phyloP scores from a whole-genome alignment of 2,888 invertebrate genomes.

The Oscheius sp. region DNA sequence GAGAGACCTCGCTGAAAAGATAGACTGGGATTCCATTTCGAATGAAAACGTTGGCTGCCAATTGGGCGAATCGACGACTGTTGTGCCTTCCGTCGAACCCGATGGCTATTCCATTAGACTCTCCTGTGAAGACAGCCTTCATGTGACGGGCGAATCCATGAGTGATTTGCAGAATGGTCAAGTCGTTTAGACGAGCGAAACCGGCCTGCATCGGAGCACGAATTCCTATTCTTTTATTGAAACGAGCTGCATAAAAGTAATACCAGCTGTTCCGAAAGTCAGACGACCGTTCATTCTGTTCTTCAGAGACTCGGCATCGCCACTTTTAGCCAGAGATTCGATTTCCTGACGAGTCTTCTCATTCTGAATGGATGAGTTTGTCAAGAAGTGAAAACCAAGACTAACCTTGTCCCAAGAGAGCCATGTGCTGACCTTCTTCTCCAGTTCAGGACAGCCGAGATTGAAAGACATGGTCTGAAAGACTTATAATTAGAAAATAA shows the following conservation, averaged over 20 bases:
- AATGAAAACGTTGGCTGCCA: slow-evolving; percentile 87
- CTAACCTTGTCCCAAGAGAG: slow-evolving; percentile 69
- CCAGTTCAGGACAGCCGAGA: slow-evolving; percentile 46
- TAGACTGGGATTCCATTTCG: slow-evolving; percentile 84
- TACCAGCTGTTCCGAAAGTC: slow-evolving; percentile 77
- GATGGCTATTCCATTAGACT: slow-evolving; percentile 63
- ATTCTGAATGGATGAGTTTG: slow-evolving; percentile 53
- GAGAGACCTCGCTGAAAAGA: slow-evolving; percentile 84
- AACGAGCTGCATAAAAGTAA: background rate
- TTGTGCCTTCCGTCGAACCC: slow-evolving; percentile 72
- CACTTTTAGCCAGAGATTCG: slow-evolving; percentile 67
- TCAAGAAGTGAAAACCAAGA: background rate
- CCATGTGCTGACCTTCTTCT: slow-evolving; percentile 64
- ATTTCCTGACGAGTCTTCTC: slow-evolving; percentile 72
- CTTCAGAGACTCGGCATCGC: slow-evolving; percentile 72
- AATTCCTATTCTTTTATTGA: slow-evolving; percentile 77
- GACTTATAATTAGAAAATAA: background rate
- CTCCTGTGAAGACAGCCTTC: slow-evolving; percentile 33
- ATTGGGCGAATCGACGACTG: slow-evolving; percentile 84
- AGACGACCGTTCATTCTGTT: slow-evolving; percentile 73
- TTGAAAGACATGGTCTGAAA: slow-evolving; percentile 37
- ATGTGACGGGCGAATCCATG: slow-evolving; percentile 70
- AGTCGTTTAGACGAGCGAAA: slow-evolving; percentile 92
- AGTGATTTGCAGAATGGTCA: slow-evolving; percentile 88
- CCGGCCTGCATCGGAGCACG: slow-evolving; percentile 93